These are phyloP conservation scores for Xanthia togata DNA, from an alignment of 2,888 invertebrate species.

Conservation along the genomic window DNA sequence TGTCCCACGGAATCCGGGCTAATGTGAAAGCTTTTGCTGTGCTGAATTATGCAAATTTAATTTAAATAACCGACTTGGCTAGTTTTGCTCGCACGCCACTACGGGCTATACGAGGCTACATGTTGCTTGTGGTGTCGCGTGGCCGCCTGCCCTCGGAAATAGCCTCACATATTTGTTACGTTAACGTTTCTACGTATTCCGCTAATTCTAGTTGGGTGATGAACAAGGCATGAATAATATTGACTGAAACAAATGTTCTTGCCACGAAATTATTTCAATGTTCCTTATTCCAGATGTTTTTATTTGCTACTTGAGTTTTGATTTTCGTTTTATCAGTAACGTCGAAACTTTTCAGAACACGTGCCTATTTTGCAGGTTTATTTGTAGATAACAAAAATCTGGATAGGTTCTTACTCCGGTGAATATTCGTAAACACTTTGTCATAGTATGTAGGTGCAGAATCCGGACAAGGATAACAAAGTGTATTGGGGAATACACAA, in stretches of 20 bases:
- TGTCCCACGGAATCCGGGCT: slow-evolving; percentile 71
- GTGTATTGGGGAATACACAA: slow-evolving; percentile 48
- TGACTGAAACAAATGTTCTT: slow-evolving; percentile 32
- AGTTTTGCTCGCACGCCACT: slow-evolving; percentile 69
- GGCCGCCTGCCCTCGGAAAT: slow-evolving; percentile 49
- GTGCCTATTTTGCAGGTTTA: neutral
- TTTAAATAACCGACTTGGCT: slow-evolving; percentile 80
- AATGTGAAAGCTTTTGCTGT: slow-evolving; percentile 79
- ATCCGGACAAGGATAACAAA: slow-evolving; percentile 49
- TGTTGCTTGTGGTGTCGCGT: slow-evolving; percentile 51
- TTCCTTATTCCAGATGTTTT: slow-evolving; percentile 3
- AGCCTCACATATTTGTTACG: slow-evolving; percentile 59
- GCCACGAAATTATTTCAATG: neutral
- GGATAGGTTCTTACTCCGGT: neutral
- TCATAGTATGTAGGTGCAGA: slow-evolving; percentile 24
- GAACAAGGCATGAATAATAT: slow-evolving; percentile 42
- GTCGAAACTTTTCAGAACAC: neutral
- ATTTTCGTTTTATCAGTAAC: neutral
- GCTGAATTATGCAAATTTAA: slow-evolving; percentile 82
- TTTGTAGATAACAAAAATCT: neutral
- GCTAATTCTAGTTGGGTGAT: slow-evolving; percentile 47
- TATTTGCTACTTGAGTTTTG: slow-evolving; percentile 1
- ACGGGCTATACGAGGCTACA: slow-evolving; percentile 36
- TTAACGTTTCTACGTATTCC: slow-evolving; percentile 56
- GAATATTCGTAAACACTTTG: slow-evolving; percentile 33